These are phyloP conservation scores for Todus mexicanus DNA, from an alignment of 2,797 vertebrate genomes.

Conservation along the genomic window DNA sequence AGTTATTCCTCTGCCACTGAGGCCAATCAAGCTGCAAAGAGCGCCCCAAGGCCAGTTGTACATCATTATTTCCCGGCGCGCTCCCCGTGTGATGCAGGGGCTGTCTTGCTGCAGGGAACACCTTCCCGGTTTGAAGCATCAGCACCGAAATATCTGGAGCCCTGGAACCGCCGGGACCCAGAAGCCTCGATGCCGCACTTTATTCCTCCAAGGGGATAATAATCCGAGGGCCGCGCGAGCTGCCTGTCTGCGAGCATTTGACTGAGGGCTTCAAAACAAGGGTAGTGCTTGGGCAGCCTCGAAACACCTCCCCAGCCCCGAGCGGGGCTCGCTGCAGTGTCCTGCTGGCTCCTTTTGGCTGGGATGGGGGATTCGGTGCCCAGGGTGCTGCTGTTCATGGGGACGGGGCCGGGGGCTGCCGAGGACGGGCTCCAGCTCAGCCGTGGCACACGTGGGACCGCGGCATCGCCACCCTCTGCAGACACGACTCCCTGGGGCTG, in stretches of 20 bases:
- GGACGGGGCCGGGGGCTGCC: not conserved
- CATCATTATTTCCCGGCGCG: not conserved
- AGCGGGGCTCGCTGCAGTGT: accelerated
- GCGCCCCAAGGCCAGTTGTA: constrained; percentile 36
- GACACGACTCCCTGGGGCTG: not conserved
- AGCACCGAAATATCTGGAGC: not conserved
- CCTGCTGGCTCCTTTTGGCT: not conserved
- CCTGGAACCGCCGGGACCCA: not conserved
- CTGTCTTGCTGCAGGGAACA: constrained; percentile 21
- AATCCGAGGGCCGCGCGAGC: not conserved
- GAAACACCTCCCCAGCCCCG: not conserved
- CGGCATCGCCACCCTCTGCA: not conserved
- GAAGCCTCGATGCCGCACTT: not conserved
- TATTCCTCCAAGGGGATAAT: not conserved
- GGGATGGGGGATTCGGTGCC: accelerated
- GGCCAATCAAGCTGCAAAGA: constrained; percentile 58
- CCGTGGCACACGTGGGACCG: accelerated
- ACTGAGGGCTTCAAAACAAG: not conserved
- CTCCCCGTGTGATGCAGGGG: not conserved
- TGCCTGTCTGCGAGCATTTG: not conserved
- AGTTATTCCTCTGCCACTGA: constrained; percentile 40
- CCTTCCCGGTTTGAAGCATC: not conserved
- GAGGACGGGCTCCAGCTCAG: not conserved
- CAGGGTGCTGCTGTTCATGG: accelerated
- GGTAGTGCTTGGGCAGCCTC: not conserved